These are phyloP conservation scores for Chrysolophus pictus DNA, from an alignment of 2,797 vertebrate species.

Conservation along the genomic window DNA sequence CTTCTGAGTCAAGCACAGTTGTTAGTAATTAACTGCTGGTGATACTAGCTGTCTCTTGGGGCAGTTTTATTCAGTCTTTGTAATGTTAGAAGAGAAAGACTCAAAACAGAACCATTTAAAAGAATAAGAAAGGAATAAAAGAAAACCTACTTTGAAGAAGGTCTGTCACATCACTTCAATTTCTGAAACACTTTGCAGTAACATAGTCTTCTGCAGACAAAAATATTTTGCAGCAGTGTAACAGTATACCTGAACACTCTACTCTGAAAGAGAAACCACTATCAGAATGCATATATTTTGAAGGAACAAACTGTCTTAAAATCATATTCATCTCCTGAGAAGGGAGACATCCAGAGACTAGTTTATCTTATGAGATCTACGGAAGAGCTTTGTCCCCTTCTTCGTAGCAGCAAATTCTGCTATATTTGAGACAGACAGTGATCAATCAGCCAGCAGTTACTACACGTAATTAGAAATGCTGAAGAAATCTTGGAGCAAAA, in stretches of 20 bases:
- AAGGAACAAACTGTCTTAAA: neutral
- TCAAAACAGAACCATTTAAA: neutral
- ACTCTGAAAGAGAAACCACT: neutral
- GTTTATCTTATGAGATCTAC: neutral
- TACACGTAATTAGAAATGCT: fast-evolving
- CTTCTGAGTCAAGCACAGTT: neutral
- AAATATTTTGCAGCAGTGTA: neutral
- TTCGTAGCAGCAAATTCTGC: neutral
- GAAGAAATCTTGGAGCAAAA: neutral
- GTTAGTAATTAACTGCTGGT: conserved; percentile 46
- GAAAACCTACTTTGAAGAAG: neutral
- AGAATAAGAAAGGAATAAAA: neutral
- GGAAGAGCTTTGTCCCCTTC: neutral
- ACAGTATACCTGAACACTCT: neutral
- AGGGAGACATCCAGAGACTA: neutral
- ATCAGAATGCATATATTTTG: neutral
- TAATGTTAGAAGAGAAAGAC: conserved; percentile 4
- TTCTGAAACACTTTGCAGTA: neutral
- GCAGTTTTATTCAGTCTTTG: neutral
- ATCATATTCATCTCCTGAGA: neutral
- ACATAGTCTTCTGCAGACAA: neutral
- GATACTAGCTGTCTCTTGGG: conserved; percentile 34
- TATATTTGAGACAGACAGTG: neutral
- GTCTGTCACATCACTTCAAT: neutral
- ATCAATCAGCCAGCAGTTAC: neutral